A percentile compares a stretch with the other conserved stretches of the same genome.
Conservation (phyloP, 2,113 vertebrate species). For the sheep (Ovis aries) region DNA sequence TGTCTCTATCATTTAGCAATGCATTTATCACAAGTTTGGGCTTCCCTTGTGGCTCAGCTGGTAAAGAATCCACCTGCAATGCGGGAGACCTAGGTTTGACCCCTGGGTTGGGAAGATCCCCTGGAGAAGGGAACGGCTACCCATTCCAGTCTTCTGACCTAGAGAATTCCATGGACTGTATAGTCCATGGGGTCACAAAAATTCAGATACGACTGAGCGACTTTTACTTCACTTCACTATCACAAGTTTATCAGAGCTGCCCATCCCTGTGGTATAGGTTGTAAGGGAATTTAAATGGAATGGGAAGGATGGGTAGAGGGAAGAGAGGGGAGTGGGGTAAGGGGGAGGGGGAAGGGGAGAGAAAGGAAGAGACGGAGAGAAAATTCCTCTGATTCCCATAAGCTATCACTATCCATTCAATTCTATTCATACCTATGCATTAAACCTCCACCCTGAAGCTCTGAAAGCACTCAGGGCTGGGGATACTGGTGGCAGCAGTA, state of each 20-base stretch:
- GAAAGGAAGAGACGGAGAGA: rapidly evolving
- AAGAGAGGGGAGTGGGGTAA: neutral
- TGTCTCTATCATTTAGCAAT: neutral
- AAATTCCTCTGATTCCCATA: neutral
- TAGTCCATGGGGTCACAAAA: neutral
- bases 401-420: neutral
- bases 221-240: neutral
- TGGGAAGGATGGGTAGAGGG: too few relatives aligned
- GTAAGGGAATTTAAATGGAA: neutral
- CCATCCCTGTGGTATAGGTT: neutral
- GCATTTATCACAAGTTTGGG: neutral
- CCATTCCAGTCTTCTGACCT: neutral
- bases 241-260: neutral
- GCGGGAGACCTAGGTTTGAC: neutral
- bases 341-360: neutral
- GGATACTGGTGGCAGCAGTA: neutral
- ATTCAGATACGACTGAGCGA: rapidly evolving
- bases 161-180: neutral
- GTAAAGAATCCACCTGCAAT: neutral
- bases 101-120: neutral
- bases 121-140: neutral
- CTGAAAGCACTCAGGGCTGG: neutral
- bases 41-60: neutral
- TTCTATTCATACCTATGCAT: too few relatives aligned
- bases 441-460: neutral